Evolutionary conservation across 1,140 invertebrate genomes (phyloP), one percentile per base, ranked within the genome.

Genomic region (Ceratina calcarata): DNA sequence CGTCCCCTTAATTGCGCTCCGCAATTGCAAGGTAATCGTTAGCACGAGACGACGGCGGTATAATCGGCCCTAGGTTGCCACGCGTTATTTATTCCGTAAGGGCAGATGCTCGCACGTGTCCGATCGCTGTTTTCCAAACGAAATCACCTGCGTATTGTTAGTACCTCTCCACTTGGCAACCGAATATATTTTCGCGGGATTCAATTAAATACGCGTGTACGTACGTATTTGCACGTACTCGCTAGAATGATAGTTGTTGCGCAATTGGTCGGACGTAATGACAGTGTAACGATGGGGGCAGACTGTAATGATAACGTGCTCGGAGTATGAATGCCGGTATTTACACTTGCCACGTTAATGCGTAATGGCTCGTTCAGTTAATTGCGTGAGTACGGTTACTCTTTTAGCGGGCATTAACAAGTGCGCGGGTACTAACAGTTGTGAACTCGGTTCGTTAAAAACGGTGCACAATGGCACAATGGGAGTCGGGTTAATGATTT

Each of bases 1-100:
- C 55, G 53, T 58, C 61, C 15, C 62, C 71, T 32, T 79, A 79
- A 79, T 79, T 79, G 71, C 78, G n/a, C 15, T 61, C n/a, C 64
- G 37, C 62, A 61, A 45, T 45, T 10, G 37, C 70, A 32, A 37
- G 66, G 70, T 37, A 49, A 74, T 79, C 71, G n/a, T 74, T 74
- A 79, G 78, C 61, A 70, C 51, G 10, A 0, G 18, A n/a, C 58
- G 49, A 55, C 75, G 58, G 49, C 18, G 32, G 27, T 45, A 18
- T 32, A 15, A 74, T 58, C 24, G 37, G 37, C 37, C 37, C 37
- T 45, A 45, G 37, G 0, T 6, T 45, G 37, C 6, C 37, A 45
- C 37, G 37, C 37, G 37, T 45, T 45, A 45, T 58, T 66, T 49
- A 51, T 24, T 74, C 37, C n/a, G 4, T 45, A 37, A 64, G 69